phyloP scores from a whole-genome alignment of 2,888 invertebrate species.

The Zygaena filipendulae region DNA sequence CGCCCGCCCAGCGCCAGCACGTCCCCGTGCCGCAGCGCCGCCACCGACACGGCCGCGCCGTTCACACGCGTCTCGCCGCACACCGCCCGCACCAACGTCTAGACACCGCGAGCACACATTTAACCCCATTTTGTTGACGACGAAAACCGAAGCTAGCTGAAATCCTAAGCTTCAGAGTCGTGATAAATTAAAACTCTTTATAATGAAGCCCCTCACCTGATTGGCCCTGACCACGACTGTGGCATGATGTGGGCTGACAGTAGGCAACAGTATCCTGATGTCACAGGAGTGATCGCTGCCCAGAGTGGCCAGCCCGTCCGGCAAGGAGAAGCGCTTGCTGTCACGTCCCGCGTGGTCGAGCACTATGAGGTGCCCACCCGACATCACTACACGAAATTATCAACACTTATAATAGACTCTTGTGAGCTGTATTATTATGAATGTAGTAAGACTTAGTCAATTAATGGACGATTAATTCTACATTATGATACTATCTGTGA shows the following conservation, averaged over 20 bases:
- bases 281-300: conserved; percentile 46
- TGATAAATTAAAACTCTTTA: no score
- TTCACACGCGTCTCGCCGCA: conserved; percentile 53
- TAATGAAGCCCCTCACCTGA: conserved; percentile 26
- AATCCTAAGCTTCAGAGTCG: no score
- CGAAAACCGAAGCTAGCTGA: no score
- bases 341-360: conserved; percentile 45
- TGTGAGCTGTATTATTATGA: no score
- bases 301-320: conserved; percentile 40
- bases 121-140: no score
- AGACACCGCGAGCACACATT: no score
- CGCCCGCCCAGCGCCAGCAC: conserved; percentile 41
- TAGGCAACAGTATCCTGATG: conserved; percentile 40
- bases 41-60: conserved; percentile 39
- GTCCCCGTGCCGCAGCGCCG: conserved; percentile 50
- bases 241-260: conserved; percentile 45
- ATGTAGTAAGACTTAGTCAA: no score
- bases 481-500: no score
- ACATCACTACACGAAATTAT: conserved; percentile 32
- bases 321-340: conserved; percentile 35
- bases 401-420: no score
- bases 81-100: conserved; percentile 57
- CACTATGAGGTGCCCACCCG: conserved; percentile 49
- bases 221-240: conserved; percentile 42
- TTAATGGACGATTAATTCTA: no score